Evolutionary conservation across 2,113 vertebrate genomes (phyloP).

Genomic region (Poeciliopsis prolifica): DNA sequence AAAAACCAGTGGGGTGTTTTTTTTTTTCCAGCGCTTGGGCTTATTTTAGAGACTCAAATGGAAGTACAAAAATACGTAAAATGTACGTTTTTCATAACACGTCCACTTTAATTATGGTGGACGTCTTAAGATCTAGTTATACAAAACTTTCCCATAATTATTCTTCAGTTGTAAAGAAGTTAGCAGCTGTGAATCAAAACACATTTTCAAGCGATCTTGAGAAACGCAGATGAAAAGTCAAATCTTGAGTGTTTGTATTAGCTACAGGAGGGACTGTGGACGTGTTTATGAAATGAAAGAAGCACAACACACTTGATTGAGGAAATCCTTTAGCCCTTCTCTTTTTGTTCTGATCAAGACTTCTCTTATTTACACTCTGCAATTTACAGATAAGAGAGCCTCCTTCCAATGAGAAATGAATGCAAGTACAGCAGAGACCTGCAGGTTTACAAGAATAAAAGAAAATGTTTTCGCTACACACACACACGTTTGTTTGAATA

Average conservation of each 20-base stretch:
- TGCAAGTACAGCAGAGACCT: slow-evolving; percentile 34
- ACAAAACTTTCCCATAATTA: too few species aligned
- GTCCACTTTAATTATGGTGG: too few species aligned
- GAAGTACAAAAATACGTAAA: too few species aligned
- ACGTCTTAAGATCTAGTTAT: too few species aligned
- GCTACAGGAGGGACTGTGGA: background rate
- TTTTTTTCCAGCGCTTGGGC: too few species aligned
- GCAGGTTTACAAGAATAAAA: slow-evolving; percentile 14
- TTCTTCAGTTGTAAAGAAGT: too few species aligned
- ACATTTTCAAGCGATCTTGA: background rate
- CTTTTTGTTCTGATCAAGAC: slow-evolving; percentile 29
- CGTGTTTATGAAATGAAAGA: slow-evolving; percentile 17
- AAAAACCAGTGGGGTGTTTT: too few species aligned
- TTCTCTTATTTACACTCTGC: slow-evolving; percentile 27
- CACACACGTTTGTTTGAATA: background rate
- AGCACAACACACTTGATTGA: slow-evolving; percentile 20
- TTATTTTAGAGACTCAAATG: too few species aligned
- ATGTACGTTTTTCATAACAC: too few species aligned
- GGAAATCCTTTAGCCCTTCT: slow-evolving; percentile 34
- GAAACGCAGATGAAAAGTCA: background rate
- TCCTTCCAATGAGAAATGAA: slow-evolving; percentile 28
- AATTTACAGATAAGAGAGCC: slow-evolving; percentile 28
- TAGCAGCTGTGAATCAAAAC: too few species aligned
- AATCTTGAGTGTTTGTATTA: background rate
- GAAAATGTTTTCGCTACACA: slow-evolving; percentile 1